Evolutionary conservation across 1,140 invertebrate species (phyloP).

Genomic region (Brachionus sp.): DNA sequence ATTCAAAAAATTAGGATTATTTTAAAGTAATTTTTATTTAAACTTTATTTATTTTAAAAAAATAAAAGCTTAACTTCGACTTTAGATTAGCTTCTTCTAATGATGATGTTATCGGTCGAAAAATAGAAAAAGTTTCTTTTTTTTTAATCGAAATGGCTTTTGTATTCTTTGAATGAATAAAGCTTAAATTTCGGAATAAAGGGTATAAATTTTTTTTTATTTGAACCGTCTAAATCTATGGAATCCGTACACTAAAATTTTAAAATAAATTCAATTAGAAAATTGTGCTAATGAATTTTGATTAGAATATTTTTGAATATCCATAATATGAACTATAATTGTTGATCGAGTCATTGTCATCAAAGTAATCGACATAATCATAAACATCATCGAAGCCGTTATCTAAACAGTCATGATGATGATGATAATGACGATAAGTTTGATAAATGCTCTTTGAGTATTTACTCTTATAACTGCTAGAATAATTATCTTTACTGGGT

Average conservation of each 20-base stretch:
- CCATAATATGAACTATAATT: neutral
- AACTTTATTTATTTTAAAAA: neutral
- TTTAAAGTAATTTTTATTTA: neutral
- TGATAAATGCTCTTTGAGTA: conserved; percentile 16
- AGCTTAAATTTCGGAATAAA: neutral
- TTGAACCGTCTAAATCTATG: conserved; percentile 10
- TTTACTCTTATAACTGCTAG: neutral
- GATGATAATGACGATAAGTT: conserved; percentile 1
- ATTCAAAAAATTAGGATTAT: too few relatives aligned
- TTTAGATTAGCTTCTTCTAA: neutral
- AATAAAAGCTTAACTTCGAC: neutral
- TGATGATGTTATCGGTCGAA: neutral
- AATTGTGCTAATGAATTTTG: neutral
- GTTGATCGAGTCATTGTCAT: neutral
- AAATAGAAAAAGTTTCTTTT: neutral
- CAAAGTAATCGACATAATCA: conserved; percentile 21
- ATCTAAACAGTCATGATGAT: conserved; percentile 25
- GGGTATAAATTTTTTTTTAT: neutral
- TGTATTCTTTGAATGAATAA: neutral
- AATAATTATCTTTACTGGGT: conserved; percentile 9
- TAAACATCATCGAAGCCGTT: conserved; percentile 1
- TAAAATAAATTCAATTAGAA: conserved; percentile 8
- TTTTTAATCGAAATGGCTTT: neutral
- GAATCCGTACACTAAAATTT: neutral
- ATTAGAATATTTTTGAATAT: conserved; percentile 26